phyloP scores from a whole-genome alignment of 2,113 vertebrate genomes.

The Crotalus helleri region DNA sequence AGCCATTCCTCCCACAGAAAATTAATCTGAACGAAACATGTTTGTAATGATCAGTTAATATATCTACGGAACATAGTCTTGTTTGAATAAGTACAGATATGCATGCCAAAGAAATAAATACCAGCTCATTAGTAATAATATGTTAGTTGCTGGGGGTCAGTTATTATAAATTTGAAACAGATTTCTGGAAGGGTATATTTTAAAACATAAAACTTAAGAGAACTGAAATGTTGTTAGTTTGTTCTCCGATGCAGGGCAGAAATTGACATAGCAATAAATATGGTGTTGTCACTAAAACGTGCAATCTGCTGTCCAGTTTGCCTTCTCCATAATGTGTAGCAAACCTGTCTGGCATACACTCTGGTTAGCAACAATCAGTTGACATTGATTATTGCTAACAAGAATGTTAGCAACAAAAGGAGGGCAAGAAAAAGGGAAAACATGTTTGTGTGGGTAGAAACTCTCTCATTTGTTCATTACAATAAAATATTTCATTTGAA shows the following conservation, averaged over 20 bases:
- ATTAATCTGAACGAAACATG: conserved; percentile 43
- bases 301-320: neutral
- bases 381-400: neutral
- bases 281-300: neutral
- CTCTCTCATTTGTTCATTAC: neutral
- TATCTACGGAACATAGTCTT: conserved; percentile 47
- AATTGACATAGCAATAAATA: neutral
- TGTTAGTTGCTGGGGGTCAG: conserved; percentile 35
- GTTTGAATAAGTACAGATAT: conserved; percentile 53
- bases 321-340: neutral
- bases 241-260: neutral
- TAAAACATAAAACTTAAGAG: neutral
- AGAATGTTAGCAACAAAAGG: neutral
- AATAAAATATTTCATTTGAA: neutral
- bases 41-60: conserved; percentile 57
- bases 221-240: neutral
- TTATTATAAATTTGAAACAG: conserved; percentile 38
- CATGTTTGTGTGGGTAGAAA: neutral
- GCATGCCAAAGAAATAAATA: conserved; percentile 50
- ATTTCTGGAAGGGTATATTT: conserved; percentile 25
- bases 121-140: conserved; percentile 53
- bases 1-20: conserved; percentile 30
- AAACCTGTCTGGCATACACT: neutral
- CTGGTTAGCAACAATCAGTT: neutral
- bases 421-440: neutral